Evolutionary conservation across 53 echinoderm and acorn worm genomes (phyloP).

Genomic region (Holothuria scabra): DNA sequence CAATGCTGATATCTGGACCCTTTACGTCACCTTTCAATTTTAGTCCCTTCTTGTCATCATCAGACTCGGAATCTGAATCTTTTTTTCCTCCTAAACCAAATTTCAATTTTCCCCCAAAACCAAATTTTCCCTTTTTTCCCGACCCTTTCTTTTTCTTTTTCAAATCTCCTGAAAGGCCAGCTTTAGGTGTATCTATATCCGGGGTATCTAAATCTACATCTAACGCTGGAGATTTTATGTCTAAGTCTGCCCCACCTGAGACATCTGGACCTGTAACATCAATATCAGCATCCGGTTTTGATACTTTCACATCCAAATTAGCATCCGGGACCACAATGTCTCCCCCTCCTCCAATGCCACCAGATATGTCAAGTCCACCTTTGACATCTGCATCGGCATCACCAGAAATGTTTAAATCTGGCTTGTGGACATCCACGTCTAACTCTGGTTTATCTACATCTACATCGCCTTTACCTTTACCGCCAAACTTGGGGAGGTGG

Average conservation of each 20-base stretch:
- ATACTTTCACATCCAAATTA: constrained; percentile 39
- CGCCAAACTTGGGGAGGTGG: constrained; percentile 22
- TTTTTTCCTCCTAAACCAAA: constrained; percentile 49
- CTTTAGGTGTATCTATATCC: constrained; percentile 46
- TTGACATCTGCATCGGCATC: constrained; percentile 39
- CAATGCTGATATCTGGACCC: constrained; percentile 48
- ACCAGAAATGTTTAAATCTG: constrained; percentile 41
- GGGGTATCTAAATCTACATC: constrained; percentile 52
- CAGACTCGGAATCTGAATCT: constrained; percentile 12
- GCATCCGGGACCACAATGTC: constrained; percentile 40
- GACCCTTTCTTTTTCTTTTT: constrained; percentile 61
- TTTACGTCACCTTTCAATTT: neutral
- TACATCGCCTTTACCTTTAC: constrained; percentile 24
- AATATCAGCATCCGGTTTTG: constrained; percentile 61
- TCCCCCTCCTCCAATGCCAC: constrained; percentile 46
- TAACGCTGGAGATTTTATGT: constrained; percentile 37
- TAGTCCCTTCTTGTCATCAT: constrained; percentile 23
- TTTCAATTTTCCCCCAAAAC: constrained; percentile 53
- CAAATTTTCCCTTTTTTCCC: constrained; percentile 63
- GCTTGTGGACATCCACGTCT: constrained; percentile 54
- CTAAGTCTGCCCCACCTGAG: constrained; percentile 58
- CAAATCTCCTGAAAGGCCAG: constrained; percentile 11
- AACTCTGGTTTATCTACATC: constrained; percentile 52
- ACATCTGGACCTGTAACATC: constrained; percentile 51
- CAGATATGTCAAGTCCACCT: constrained; percentile 56